Conservation (phyloP, 2,797 vertebrate genomes). For the Geotrypetes seraphini region DNA sequence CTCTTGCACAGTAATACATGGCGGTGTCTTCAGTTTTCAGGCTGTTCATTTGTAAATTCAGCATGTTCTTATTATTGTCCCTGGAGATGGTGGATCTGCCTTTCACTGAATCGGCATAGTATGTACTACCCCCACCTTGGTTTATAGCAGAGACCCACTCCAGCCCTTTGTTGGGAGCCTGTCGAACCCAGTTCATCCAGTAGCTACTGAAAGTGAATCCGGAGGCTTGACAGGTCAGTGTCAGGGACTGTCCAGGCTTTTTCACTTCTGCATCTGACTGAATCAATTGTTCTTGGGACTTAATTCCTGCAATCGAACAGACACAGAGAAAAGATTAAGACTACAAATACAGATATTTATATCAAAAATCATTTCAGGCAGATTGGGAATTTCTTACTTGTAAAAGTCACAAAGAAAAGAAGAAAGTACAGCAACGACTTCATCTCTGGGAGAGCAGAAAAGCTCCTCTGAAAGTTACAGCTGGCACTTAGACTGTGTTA, state of each 20-base stretch:
- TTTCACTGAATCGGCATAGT: slow-evolving; percentile 1
- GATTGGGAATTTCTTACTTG: too few species aligned
- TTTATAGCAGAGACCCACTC: background rate
- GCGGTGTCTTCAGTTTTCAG: slow-evolving; percentile 12
- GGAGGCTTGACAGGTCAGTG: background rate
- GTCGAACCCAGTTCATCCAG: background rate
- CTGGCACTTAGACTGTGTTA: too few species aligned
- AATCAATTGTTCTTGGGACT: background rate
- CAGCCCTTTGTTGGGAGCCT: background rate
- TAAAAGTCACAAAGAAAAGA: too few species aligned
- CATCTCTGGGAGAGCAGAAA: too few species aligned
- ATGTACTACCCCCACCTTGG: background rate
- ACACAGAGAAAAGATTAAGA: too few species aligned
- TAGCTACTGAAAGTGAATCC: too few species aligned
- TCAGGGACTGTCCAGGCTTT: background rate
- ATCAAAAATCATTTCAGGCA: too few species aligned
- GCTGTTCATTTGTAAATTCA: slow-evolving; percentile 22
- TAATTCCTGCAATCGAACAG: background rate
- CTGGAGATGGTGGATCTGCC: slow-evolving; percentile 21
- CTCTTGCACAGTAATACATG: slow-evolving; percentile 13
- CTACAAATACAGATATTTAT: too few species aligned
- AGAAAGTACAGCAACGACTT: too few species aligned
- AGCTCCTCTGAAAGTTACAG: too few species aligned
- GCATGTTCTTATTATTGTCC: slow-evolving; percentile 16
- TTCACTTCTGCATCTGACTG: background rate